These are phyloP conservation scores for Phainopepla nitens DNA, from an alignment of 2,113 vertebrate genomes.

Conservation along the genomic window DNA sequence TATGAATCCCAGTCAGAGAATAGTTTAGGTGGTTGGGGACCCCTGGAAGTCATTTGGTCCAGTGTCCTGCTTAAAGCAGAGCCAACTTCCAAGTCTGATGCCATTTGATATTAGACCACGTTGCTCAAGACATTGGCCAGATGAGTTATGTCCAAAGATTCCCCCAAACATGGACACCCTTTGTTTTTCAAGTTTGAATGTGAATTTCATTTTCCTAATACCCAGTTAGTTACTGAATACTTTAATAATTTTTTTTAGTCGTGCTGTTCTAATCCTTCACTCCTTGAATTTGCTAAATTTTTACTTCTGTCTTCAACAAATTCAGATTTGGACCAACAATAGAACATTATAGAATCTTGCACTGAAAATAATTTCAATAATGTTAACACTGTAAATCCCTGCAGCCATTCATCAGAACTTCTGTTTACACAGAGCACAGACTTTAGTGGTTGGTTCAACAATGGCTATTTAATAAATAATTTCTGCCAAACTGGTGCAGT, in stretches of 20 bases:
- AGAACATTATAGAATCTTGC: not conserved
- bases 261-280: not conserved
- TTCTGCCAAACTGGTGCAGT: not conserved
- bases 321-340: not conserved
- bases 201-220: not conserved
- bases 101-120: not conserved
- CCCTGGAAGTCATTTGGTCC: not conserved
- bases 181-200: not conserved
- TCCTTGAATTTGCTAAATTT: not conserved
- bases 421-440: not conserved
- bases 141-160: not conserved
- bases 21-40: not conserved
- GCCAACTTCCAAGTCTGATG: not conserved
- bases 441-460: not conserved
- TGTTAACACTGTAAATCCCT: not conserved
- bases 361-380: not conserved
- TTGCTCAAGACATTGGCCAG: not conserved
- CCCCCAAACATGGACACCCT: not conserved
- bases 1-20: not conserved
- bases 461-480: not conserved
- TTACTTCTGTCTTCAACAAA: not conserved
- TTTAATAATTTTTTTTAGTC: not conserved
- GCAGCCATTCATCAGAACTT: not conserved
- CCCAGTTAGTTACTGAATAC: not conserved
- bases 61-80: not conserved